Conservation (phyloP, 2,797 vertebrate species). For the Erpetoichthys calabaricus region DNA sequence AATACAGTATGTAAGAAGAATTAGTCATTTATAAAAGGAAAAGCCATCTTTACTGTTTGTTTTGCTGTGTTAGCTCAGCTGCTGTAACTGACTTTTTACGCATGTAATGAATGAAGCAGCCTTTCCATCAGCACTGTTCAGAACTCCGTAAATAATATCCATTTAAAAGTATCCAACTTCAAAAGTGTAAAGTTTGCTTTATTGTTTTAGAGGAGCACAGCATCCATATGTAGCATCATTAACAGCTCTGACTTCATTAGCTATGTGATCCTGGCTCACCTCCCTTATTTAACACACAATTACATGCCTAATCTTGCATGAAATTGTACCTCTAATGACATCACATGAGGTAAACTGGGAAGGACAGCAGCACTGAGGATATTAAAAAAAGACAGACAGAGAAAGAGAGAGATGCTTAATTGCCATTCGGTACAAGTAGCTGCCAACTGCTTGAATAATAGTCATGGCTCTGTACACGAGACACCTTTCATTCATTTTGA, state of each 20-base stretch:
- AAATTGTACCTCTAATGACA: conserved; percentile 48
- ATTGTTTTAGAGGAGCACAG: conserved; percentile 4
- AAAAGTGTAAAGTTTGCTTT: conserved; percentile 4
- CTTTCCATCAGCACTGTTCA: not conserved
- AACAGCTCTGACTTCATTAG: conserved; percentile 38
- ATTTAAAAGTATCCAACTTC: not conserved
- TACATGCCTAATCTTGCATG: conserved; percentile 50
- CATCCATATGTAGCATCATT: conserved; percentile 32
- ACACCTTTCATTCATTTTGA: too few species aligned
- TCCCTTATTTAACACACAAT: conserved; percentile 48
- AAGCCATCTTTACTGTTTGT: too few species aligned
- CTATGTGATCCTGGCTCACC: conserved; percentile 26
- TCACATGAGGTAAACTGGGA: conserved; percentile 28
- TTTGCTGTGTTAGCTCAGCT: too few species aligned
- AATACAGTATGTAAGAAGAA: too few species aligned
- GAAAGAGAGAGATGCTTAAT: too few species aligned
- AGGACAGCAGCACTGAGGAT: conserved; percentile 26
- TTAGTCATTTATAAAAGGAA: too few species aligned
- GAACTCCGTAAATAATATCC: not conserved
- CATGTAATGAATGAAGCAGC: not conserved
- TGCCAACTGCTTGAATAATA: too few species aligned
- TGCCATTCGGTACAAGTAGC: too few species aligned
- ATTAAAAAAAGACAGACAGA: conserved; percentile 12
- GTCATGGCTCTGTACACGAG: too few species aligned
- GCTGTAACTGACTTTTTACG: too few species aligned